phyloP scores from a whole-genome alignment of 2,797 vertebrate genomes.

The Pyrocephalus nanus region DNA sequence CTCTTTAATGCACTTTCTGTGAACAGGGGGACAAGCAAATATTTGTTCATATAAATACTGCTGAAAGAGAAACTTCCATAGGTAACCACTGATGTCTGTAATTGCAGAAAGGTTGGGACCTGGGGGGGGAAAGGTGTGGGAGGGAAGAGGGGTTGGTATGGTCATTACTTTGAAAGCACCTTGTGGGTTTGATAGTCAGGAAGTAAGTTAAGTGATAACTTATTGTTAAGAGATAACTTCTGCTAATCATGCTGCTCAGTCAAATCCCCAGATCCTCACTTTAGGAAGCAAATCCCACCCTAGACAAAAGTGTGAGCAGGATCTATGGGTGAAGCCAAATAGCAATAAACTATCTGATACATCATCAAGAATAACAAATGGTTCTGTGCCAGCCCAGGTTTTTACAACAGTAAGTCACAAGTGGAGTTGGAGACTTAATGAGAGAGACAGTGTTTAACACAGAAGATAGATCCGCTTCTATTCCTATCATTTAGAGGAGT shows the following conservation, averaged over 20 bases:
- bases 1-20: conserved; percentile 42
- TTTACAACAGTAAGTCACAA: not conserved
- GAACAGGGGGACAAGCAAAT: conserved; percentile 44
- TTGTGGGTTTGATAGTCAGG: not conserved
- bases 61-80: conserved; percentile 31
- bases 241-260: not conserved
- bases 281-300: not conserved
- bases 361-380: not conserved
- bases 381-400: not conserved
- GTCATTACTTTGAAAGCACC: not conserved
- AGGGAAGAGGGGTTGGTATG: not conserved
- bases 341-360: not conserved
- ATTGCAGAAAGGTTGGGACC: not conserved
- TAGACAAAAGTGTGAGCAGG: not conserved
- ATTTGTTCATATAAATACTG: conserved; percentile 51
- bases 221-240: not conserved
- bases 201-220: not conserved
- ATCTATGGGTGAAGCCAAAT: not conserved
- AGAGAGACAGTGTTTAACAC: not conserved
- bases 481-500: not conserved
- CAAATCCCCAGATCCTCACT: not conserved
- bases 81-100: not conserved
- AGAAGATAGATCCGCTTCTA: not conserved
- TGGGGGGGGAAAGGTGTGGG: not conserved
- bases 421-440: not conserved